A percentile compares a stretch with the other conserved stretches of the same genome.
phyloP scores from a whole-genome alignment of 2,888 invertebrate genomes.

The Mylabris sibirica region DNA sequence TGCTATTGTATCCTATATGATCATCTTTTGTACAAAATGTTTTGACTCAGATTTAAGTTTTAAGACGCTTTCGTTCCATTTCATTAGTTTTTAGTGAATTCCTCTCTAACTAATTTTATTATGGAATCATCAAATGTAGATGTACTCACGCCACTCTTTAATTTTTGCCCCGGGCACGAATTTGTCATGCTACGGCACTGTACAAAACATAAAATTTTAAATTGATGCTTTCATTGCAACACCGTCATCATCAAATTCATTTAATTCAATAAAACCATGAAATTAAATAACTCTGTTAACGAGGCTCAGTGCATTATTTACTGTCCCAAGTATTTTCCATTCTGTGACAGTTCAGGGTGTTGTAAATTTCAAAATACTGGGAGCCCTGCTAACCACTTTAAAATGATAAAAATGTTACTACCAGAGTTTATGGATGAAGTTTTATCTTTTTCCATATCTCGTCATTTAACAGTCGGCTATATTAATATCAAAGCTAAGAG shows the following conservation, averaged over 20 bases:
- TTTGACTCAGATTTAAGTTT: too few relatives aligned
- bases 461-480: conserved; percentile 34
- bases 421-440: conserved; percentile 32
- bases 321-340: conserved; percentile 35
- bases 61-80: too few relatives aligned
- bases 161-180: too few relatives aligned
- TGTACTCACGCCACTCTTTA: too few relatives aligned
- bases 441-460: conserved; percentile 36
- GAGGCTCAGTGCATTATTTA: conserved; percentile 31
- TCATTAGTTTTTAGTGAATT: too few relatives aligned
- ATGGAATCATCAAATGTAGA: too few relatives aligned
- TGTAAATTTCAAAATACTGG: conserved; percentile 34
- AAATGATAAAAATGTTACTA: conserved; percentile 34
- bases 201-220: conserved; percentile 31
- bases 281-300: background rate
- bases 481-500: conserved; percentile 32
- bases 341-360: conserved; percentile 27
- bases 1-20: too few relatives aligned
- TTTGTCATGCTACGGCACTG: too few relatives aligned
- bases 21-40: too few relatives aligned
- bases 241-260: conserved; percentile 12
- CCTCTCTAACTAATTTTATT: too few relatives aligned
- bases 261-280: background rate
- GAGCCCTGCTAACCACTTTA: conserved; percentile 32
- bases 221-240: conserved; percentile 25